Evolutionary conservation across 2,888 invertebrate species (phyloP), one percentile per base, ranked within the genome.

Genomic region (Drosophila merina): DNA sequence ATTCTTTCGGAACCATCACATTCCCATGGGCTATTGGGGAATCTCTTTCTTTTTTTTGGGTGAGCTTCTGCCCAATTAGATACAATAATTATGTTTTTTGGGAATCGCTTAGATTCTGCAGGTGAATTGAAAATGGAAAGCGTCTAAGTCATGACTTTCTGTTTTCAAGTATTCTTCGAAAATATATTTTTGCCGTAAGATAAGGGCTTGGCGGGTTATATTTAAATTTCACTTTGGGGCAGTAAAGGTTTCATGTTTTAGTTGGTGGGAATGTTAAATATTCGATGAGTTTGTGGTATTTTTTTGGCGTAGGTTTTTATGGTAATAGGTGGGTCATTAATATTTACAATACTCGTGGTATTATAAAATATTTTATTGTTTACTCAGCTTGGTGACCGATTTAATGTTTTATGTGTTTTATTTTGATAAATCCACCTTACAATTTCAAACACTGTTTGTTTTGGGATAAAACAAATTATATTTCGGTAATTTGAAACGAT

Each of bases 91-190:
- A 55, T 49, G 38, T 49, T 55, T 58, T 3, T 33, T 28, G 31
- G 50, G 12, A 12, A 14, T 36, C 8, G 25, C 2, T 31, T 50
- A 5, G 26, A 49, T 70, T 72, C 57, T 69, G 30, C 38, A 45
- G 48, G 48, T 48, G 54, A 64, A 40, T 64, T 60, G 47, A 45
- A 77, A 81, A 73, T 77, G 80, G 69, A 75, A 83, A 81, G 5
- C 49, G 20, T 2, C 20, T 20, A 20, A 20, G 20, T 20, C 42
- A 71, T 81, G 74, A 72, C 83, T 79, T 70, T 79, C 71, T 54
- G 66, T 70, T 85, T 72, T 54, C 47, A n/a, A 8, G 14, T 10
- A 50, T 60, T 56, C 63, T 51, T 20, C 33, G 25, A 36, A 52
- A 63, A 68, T 14, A 38, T 42, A 49, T 54, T 44, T 67, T 12